Percentiles rank a stretch among this genome's conserved stretches.
Evolutionary conservation across 2,888 invertebrate species (phyloP).

Genomic region (Plusia festucae): DNA sequence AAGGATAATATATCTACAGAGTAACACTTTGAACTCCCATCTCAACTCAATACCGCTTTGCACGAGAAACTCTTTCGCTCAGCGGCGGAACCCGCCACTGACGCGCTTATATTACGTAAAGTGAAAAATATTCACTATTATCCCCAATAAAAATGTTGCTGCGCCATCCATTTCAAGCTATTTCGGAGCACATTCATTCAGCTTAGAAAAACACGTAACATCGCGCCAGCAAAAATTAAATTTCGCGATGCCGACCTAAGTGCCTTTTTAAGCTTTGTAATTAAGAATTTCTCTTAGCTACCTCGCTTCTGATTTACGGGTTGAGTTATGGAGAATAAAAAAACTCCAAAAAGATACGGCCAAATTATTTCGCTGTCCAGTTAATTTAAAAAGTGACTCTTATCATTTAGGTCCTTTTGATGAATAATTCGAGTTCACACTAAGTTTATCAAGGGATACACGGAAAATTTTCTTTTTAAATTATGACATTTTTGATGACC

Average conservation of each 20-base stretch:
- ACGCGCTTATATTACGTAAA: constrained; percentile 1
- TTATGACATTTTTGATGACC: constrained; percentile 21
- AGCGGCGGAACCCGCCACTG: neutral
- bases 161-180: constrained; percentile 3
- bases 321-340: constrained; percentile 72
- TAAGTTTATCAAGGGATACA: constrained; percentile 36
- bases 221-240: constrained; percentile 68
- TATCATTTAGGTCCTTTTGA: constrained; percentile 68
- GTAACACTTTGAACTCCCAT: neutral
- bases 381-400: constrained; percentile 70
- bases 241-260: constrained; percentile 64
- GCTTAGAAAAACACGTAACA: constrained; percentile 31
- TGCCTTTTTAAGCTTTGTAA: constrained; percentile 74
- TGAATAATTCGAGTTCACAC: constrained; percentile 58
- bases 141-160: constrained; percentile 17
- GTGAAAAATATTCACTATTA: neutral
- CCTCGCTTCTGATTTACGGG: constrained; percentile 77
- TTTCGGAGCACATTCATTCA: constrained; percentile 12
- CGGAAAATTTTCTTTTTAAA: constrained; percentile 34
- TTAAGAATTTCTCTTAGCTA: constrained; percentile 81
- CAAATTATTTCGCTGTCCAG: constrained; percentile 65
- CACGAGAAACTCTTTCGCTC: neutral
- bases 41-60: neutral
- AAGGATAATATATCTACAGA: neutral
- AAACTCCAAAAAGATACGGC: constrained; percentile 65